Evolutionary conservation across 2,888 invertebrate genomes (phyloP), one percentile per base, ranked within the genome.

Genomic region (Lasioglossum villosulum): DNA sequence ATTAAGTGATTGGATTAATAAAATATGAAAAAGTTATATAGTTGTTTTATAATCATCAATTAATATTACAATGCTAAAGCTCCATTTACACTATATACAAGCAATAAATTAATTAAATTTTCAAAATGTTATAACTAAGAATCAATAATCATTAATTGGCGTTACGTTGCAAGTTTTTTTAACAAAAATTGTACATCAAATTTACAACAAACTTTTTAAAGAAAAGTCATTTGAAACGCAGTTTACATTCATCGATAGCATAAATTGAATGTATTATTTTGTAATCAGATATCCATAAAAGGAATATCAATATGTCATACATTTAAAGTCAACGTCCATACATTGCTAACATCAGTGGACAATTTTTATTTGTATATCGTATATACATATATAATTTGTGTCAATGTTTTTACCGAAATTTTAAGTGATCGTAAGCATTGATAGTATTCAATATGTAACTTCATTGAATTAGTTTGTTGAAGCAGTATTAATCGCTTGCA

Each of bases 41-140:
- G 72, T 83, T 56, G 27, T 82, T 83, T 84, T 86, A 82, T 89
- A 88, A 78, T 90, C 76, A 86, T 85, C 59, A 84, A 88, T 88
- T 84, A 88, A 92, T 88, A 87, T 92, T 91, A 91, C 83, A 91
- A 91, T 84, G 90, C 90, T 90, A 88, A 92, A 90, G 86, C 88
- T 87, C 87, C 92, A 93, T 93, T 91, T 93, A 93, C 93, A 94
- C 79, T 93, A 93, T 94, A 84, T 94, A 94, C 93, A 94, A 91
- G 89, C 91, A 91, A 92, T 92, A 93, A 93, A 89, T 90, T 86
- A 91, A 84, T 90, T 83, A 82, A 87, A 80, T 45, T 83, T 82
- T 84, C 42, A 79, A 83, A 83, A 80, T 83, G 78, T 83, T 84
- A 86, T 83, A n/a, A 39, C 83, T 91, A 87, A 86, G 77, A 75